phyloP scores from a whole-genome alignment of 2,797 vertebrate genomes.

The Lutra lutra region DNA sequence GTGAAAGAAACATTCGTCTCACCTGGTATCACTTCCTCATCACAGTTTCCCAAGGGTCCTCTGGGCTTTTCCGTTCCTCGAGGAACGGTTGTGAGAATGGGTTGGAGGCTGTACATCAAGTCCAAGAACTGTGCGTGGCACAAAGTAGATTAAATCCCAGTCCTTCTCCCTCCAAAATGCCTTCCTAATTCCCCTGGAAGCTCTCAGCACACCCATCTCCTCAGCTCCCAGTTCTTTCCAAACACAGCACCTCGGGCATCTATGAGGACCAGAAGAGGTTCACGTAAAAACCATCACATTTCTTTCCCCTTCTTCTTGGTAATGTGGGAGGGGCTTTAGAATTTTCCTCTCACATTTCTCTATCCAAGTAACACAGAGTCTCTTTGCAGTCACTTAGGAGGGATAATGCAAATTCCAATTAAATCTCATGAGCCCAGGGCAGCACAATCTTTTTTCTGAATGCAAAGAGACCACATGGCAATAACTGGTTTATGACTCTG shows the following conservation, averaged over 20 bases:
- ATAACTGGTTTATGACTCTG: background rate
- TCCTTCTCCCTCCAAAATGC: background rate
- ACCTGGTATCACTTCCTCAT: background rate
- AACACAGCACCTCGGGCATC: background rate
- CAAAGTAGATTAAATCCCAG: background rate
- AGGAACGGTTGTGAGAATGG: background rate
- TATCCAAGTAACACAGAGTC: background rate
- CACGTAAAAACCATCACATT: background rate
- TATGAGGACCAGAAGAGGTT: background rate
- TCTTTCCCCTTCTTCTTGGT: background rate
- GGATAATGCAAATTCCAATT: background rate
- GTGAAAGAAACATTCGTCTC: background rate
- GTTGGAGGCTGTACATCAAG: background rate
- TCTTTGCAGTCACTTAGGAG: background rate
- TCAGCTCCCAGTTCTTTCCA: background rate
- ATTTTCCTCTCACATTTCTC: background rate
- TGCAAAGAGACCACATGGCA: background rate
- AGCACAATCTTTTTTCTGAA: background rate
- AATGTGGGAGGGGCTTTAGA: background rate
- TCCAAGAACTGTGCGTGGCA: background rate
- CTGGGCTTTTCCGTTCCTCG: background rate
- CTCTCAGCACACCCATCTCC: background rate
- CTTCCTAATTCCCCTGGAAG: background rate
- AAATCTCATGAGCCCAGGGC: background rate
- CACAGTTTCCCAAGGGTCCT: background rate